These are phyloP conservation scores for Lasioglossum villosulum DNA, from an alignment of 2,888 invertebrate genomes.

Conservation along the genomic window DNA sequence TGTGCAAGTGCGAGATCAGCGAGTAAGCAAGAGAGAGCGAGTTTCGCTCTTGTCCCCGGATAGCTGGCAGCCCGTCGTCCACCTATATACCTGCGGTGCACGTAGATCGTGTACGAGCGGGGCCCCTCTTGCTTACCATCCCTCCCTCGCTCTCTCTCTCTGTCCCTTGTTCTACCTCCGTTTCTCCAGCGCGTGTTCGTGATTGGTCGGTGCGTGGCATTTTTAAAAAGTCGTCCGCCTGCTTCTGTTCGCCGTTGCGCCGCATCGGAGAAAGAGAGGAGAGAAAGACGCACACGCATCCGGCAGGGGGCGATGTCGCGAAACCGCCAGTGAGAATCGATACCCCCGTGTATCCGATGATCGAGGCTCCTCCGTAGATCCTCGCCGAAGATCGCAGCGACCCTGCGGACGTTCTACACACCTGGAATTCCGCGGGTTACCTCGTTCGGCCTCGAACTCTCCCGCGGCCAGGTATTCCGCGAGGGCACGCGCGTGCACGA, in stretches of 20 bases:
- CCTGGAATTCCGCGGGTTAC: neutral
- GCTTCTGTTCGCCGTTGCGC: constrained; percentile 64
- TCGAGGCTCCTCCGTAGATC: neutral
- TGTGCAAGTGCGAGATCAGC: constrained; percentile 33
- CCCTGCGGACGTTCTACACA: neutral
- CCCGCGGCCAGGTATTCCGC: neutral
- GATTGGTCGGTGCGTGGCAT: constrained; percentile 73
- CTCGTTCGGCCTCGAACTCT: constrained; percentile 5
- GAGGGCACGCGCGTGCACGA: neutral
- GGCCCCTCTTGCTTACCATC: constrained; percentile 45
- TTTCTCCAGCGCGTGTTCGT: constrained; percentile 47
- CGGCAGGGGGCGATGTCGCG: constrained; percentile 52
- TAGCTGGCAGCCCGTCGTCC: neutral
- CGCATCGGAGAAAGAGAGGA: constrained; percentile 5
- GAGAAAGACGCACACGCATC: neutral
- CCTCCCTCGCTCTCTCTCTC: constrained; percentile 39
- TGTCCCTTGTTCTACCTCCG: constrained; percentile 1
- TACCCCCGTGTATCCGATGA: constrained; percentile 10
- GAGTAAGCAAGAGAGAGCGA: constrained; percentile 32
- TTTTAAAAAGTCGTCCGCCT: constrained; percentile 69
- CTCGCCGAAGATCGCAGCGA: neutral
- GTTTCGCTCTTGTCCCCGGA: constrained; percentile 16
- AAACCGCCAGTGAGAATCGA: constrained; percentile 51
- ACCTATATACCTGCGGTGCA: constrained; percentile 15
- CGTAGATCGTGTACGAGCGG: constrained; percentile 51